Percentiles rank a stretch among this genome's conserved stretches.
phyloP scores from a whole-genome alignment of 1,140 invertebrate genomes.

The Anagrus nilaparvatae region DNA sequence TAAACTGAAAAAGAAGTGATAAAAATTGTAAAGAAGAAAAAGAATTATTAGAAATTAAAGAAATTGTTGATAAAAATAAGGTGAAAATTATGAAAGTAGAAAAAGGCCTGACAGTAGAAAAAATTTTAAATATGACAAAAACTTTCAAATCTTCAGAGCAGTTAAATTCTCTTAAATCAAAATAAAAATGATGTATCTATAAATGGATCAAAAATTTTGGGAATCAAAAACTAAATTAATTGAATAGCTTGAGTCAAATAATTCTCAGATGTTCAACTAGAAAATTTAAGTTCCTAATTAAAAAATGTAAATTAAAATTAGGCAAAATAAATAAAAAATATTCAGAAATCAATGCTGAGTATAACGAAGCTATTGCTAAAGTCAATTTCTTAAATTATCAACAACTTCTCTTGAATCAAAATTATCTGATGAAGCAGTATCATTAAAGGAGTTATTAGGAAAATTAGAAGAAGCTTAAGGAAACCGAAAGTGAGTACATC shows the following conservation, averaged over 20 bases:
- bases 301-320: constrained; percentile 26
- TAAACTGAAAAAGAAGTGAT: constrained; percentile 30
- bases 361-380: constrained; percentile 29
- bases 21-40: constrained; percentile 27
- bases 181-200: constrained; percentile 20
- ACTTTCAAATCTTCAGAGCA: constrained; percentile 39
- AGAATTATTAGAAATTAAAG: constrained; percentile 11
- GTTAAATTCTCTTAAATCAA: constrained; percentile 37
- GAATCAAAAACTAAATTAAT: constrained; percentile 14
- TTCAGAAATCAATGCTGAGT: constrained; percentile 32
- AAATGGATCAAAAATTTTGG: constrained; percentile 21
- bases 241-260: constrained; percentile 17
- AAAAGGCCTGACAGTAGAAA: no score
- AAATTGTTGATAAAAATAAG: no score
- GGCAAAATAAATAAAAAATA: constrained; percentile 27
- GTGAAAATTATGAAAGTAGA: no score
- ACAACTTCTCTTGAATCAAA: constrained; percentile 14
- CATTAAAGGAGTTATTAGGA: constrained; percentile 15
- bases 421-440: constrained; percentile 14
- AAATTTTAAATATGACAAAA: no score
- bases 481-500: no score
- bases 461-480: constrained; percentile 12
- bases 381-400: constrained; percentile 14
- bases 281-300: constrained; percentile 21
- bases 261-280: constrained; percentile 20